Conservation (phyloP, 2,113 vertebrate species). For the Budorcas taxicolor region DNA sequence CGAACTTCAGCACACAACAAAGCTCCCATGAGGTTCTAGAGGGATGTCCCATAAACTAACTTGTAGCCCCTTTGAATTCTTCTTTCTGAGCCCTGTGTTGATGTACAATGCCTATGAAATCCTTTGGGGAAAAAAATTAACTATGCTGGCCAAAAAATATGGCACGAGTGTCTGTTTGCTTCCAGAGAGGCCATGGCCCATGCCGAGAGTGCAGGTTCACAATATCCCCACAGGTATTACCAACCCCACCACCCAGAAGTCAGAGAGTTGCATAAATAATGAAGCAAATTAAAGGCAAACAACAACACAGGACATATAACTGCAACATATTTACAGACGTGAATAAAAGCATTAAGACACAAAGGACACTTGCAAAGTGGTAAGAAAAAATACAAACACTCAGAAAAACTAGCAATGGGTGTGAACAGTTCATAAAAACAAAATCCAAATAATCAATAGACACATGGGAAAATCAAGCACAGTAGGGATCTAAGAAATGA, state of each 20-base stretch:
- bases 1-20: background rate
- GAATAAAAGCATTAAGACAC: background rate
- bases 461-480: background rate
- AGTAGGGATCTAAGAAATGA: background rate
- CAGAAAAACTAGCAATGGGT: background rate
- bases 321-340: background rate
- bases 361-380: background rate
- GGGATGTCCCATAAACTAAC: background rate
- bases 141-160: background rate
- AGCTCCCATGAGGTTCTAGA: background rate
- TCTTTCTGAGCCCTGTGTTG: background rate
- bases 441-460: background rate
- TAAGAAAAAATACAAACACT: background rate
- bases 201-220: background rate
- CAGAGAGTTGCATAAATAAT: background rate
- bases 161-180: background rate
- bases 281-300: background rate
- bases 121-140: background rate
- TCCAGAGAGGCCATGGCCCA: background rate
- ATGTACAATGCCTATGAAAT: background rate
- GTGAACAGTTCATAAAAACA: background rate
- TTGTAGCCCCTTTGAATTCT: background rate
- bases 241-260: background rate
- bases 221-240: background rate
- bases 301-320: background rate